Evolutionary conservation across 2,888 invertebrate species (phyloP).

Genomic region (Elysia crispata): DNA sequence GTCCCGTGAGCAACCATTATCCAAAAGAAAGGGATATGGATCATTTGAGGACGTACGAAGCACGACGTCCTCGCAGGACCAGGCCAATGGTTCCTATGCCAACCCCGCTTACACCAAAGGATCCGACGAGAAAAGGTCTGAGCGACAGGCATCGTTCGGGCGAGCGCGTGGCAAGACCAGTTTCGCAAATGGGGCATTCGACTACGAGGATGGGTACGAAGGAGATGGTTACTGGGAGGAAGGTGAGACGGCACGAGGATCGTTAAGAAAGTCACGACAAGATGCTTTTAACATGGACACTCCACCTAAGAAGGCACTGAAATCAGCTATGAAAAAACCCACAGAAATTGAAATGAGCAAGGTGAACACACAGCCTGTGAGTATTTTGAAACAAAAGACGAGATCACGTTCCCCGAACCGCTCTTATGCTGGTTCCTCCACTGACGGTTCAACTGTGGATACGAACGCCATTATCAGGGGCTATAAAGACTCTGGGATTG

Average conservation of each 20-base stretch:
- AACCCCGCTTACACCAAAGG: constrained; percentile 48
- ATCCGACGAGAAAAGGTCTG: constrained; percentile 45
- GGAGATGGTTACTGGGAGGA: constrained; percentile 18
- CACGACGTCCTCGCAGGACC: constrained; percentile 44
- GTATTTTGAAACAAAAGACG: constrained; percentile 47
- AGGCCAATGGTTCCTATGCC: constrained; percentile 46
- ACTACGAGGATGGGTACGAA: constrained; percentile 18
- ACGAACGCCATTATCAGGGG: constrained; percentile 49
- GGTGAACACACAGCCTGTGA: constrained; percentile 43
- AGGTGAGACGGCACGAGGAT: constrained; percentile 12
- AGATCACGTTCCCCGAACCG: constrained; percentile 50
- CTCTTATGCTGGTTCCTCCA: constrained; percentile 46
- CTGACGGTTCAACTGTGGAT: constrained; percentile 46
- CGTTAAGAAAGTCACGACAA: not conserved
- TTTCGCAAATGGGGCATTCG: constrained; percentile 42
- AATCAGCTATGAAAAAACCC: not conserved
- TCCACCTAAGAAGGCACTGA: not conserved
- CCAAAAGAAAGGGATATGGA: constrained; percentile 27
- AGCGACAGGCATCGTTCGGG: constrained; percentile 48
- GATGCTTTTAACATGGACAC: not conserved
- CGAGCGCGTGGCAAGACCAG: constrained; percentile 36
- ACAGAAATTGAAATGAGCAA: constrained; percentile 50
- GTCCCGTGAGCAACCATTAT: constrained; percentile 24
- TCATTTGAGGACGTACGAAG: constrained; percentile 49
- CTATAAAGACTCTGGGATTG: constrained; percentile 41